These are phyloP conservation scores for Polyploca ridens DNA, from an alignment of 2,888 invertebrate genomes.

Conservation along the genomic window DNA sequence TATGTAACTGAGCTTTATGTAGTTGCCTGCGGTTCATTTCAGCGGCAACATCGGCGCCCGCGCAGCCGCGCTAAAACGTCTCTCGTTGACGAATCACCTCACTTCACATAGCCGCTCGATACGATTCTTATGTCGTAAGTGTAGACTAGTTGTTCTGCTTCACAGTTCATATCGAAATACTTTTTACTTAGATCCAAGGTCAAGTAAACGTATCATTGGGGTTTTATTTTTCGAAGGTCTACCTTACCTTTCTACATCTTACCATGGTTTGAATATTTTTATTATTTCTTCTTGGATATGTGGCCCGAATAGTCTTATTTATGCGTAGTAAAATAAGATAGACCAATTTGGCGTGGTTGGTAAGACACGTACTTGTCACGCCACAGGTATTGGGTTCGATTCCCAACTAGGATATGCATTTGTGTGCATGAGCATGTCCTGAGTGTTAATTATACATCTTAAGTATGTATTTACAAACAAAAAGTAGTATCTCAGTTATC, in stretches of 20 bases:
- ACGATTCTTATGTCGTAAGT: not conserved
- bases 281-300: no score
- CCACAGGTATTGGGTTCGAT: no score
- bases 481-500: no score
- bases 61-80: slow-evolving; percentile 16
- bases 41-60: slow-evolving; percentile 21
- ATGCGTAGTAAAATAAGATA: no score
- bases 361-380: no score
- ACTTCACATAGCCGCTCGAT: not conserved
- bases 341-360: no score
- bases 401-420: no score
- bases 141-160: not conserved
- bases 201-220: slow-evolving; percentile 8
- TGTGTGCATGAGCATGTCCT: no score
- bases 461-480: no score
- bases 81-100: slow-evolving; percentile 1
- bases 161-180: not conserved
- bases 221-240: not conserved
- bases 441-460: no score
- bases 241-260: slow-evolving; percentile 4
- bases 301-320: no score
- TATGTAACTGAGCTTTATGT: slow-evolving; percentile 56
- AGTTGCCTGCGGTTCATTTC: slow-evolving; percentile 21
- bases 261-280: not conserved
- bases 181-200: not conserved